phyloP scores from a whole-genome alignment of 2,113 vertebrate species.

The Nipponia nippon region DNA sequence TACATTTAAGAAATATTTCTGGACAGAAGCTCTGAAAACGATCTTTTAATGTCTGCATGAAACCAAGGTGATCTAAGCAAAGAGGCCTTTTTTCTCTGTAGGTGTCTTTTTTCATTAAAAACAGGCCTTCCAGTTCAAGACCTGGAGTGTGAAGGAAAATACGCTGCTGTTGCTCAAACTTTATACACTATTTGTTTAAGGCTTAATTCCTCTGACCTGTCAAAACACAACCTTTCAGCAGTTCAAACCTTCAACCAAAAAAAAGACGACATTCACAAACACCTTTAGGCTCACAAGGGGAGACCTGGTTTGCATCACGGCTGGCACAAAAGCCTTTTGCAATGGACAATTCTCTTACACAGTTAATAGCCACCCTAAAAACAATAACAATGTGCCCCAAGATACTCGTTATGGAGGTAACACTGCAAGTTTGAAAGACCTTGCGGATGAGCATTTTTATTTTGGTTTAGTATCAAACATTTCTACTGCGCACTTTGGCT shows the following conservation, averaged over 20 bases:
- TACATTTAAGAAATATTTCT: background rate
- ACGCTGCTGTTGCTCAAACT: background rate
- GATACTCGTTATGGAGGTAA: background rate
- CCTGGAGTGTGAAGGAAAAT: background rate
- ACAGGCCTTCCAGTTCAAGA: background rate
- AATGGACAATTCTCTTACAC: background rate
- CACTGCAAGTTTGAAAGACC: background rate
- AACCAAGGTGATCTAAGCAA: background rate
- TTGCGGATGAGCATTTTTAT: background rate
- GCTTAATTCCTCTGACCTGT: background rate
- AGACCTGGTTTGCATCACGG: background rate
- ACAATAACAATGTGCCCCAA: background rate
- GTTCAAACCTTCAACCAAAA: background rate
- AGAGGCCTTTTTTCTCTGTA: background rate
- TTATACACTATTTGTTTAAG: background rate
- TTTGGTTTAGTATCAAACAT: background rate
- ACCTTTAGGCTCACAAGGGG: background rate
- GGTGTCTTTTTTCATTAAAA: background rate
- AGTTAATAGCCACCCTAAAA: background rate
- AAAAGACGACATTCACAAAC: background rate
- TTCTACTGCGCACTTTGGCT: background rate
- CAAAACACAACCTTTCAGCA: background rate
- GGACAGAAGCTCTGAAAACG: background rate
- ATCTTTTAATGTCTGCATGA: background rate
- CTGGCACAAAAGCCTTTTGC: background rate